Evolutionary conservation across 2,797 vertebrate species (phyloP), one percentile per base, ranked within the genome.

Genomic region (Echeneis naucrates): DNA sequence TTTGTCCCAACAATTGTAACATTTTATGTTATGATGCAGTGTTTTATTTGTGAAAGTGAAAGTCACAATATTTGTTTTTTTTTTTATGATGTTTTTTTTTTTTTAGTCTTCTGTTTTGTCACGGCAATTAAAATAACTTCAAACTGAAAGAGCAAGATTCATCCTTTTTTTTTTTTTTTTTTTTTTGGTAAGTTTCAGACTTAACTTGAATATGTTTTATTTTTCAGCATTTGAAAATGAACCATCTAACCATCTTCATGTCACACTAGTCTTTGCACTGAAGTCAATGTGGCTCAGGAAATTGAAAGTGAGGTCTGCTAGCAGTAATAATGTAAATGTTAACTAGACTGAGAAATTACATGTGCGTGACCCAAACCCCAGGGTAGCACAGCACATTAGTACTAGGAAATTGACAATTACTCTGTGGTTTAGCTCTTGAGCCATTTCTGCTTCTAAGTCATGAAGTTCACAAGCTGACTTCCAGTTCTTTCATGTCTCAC

Each of bases 1-100:
- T 30, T 78, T 87, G 62, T 42, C 11, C 65, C 10, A 26, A 14
- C 10, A 1, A 10, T 37, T 19, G 4, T 12, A 5, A 26, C 14
- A 19, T 21, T 55, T 27, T 35, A 13, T 44, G 9, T 35, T 2
- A 52, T 30, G 0, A 26, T 44, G 23, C 17, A 10, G 2, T 54
- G 32, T 56, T 60, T 42, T 17, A 17, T 23, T 47, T 38, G 9
- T 60, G 7, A 23, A 57, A 9, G 23, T 24, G 13, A n/a, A n/a
- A 48, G 16, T 55, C 17, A 57, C 8, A 23, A 21, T 16, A 17
- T 16, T 10, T 48, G 4, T 11, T 47, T 23, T 47, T 1, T 13
- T 17, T n/a, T n/a, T n/a, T n/a, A n/a, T n/a, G n/a, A n/a, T n/a
- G n/a, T n/a, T n/a, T n/a, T n/a, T n/a, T n/a, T n/a, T n/a, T n/a